Conservation (phyloP, 2,113 vertebrate genomes). For the Sterrhoptilus dennistouni region DNA sequence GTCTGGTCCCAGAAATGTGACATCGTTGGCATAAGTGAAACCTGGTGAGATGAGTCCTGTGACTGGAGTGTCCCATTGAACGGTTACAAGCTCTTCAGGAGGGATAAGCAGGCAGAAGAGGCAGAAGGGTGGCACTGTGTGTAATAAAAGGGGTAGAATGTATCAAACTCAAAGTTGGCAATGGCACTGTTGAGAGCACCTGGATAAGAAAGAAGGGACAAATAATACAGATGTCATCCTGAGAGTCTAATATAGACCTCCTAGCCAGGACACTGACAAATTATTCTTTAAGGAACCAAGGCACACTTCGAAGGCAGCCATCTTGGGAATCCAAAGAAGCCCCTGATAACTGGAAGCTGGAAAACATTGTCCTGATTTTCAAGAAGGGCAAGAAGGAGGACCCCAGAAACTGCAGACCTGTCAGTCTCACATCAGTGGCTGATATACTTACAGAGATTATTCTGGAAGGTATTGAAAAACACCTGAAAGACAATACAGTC, state of each 20-base stretch:
- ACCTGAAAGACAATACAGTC: background rate
- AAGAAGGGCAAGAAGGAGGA: background rate
- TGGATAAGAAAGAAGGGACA: background rate
- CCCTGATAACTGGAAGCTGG: background rate
- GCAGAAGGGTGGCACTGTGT: background rate
- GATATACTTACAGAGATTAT: background rate
- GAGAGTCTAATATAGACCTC: background rate
- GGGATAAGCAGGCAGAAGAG: background rate
- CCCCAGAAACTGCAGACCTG: background rate
- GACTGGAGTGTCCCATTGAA: background rate
- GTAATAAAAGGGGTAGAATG: background rate
- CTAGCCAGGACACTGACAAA: background rate
- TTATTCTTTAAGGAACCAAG: background rate
- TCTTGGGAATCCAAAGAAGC: background rate
- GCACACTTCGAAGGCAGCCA: rapidly evolving
- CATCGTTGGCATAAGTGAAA: background rate
- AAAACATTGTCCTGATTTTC: background rate
- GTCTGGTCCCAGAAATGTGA: background rate
- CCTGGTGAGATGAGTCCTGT: too few relatives aligned
- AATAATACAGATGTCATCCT: rapidly evolving
- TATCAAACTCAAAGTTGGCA: background rate
- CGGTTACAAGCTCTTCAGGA: background rate
- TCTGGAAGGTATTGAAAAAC: background rate
- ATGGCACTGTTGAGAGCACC: background rate
- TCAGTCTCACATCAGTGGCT: background rate